Evolutionary conservation across 2,888 invertebrate species (phyloP).

Genomic region (Drosophila emarginata): DNA sequence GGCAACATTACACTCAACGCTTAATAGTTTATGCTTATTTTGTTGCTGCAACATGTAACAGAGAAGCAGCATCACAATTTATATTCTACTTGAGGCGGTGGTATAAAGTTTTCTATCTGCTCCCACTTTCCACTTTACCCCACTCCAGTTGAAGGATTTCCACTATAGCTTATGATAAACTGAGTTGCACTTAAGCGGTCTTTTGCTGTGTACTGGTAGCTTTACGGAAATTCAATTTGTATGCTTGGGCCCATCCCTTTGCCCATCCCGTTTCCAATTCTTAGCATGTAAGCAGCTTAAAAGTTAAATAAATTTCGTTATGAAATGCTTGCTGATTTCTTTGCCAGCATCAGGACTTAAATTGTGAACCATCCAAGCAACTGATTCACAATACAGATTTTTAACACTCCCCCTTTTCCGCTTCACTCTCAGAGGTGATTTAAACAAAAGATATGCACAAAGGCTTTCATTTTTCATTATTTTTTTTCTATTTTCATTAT

Average conservation of each 20-base stretch:
- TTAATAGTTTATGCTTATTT: slow-evolving; percentile 72
- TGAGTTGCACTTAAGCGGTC: slow-evolving; percentile 45
- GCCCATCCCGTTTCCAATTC: neutral
- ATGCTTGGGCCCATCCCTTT: slow-evolving; percentile 3
- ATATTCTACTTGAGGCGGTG: slow-evolving; percentile 50
- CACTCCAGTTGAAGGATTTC: slow-evolving; percentile 22
- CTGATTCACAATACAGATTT: neutral
- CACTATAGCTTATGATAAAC: slow-evolving; percentile 52
- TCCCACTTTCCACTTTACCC: slow-evolving; percentile 9
- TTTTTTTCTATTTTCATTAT: slow-evolving; percentile 25
- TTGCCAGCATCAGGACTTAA: slow-evolving; percentile 22
- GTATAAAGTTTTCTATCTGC: slow-evolving; percentile 55
- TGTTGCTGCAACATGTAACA: slow-evolving; percentile 52
- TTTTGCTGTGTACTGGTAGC: slow-evolving; percentile 34
- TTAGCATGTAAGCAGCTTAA: slow-evolving; percentile 57
- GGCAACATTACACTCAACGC: slow-evolving; percentile 64
- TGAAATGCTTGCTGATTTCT: slow-evolving; percentile 47
- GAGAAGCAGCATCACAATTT: slow-evolving; percentile 41
- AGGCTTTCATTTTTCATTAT: slow-evolving; percentile 19
- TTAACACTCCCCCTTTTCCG: neutral
- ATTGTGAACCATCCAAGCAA: neutral
- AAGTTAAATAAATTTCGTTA: slow-evolving; percentile 59
- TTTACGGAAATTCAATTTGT: slow-evolving; percentile 62
- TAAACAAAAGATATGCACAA: slow-evolving; percentile 22
- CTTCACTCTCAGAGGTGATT: slow-evolving; percentile 4